These are phyloP conservation scores for Pyrochroa serraticornis DNA, from an alignment of 2,888 invertebrate species.

Conservation along the genomic window DNA sequence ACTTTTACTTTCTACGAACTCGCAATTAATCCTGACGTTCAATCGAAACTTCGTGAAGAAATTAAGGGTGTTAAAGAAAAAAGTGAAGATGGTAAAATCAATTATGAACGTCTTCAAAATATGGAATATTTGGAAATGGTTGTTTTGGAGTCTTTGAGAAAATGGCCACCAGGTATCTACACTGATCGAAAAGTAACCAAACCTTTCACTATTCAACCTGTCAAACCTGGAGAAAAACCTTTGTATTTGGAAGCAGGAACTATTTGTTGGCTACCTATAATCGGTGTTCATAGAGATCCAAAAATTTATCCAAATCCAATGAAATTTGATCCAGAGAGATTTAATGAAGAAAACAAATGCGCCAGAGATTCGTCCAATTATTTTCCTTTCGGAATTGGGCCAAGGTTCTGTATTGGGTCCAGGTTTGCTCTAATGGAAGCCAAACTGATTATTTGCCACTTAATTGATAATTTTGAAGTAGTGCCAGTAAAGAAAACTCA, in stretches of 20 bases:
- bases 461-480: constrained; percentile 25
- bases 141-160: constrained; percentile 59
- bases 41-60: constrained; percentile 35
- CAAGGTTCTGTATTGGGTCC: constrained; percentile 17
- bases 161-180: constrained; percentile 59
- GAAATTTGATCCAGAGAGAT: constrained; percentile 38
- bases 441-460: constrained; percentile 25
- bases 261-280: no score
- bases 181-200: constrained; percentile 60
- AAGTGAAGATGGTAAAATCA: background rate
- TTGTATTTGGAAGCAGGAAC: no score
- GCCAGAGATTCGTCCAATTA: no score
- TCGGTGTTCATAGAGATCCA: constrained; percentile 36
- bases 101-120: constrained; percentile 17
- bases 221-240: no score
- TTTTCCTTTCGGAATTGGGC: no score
- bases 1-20: background rate
- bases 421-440: constrained; percentile 30
- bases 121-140: constrained; percentile 41
- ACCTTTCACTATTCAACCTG: constrained; percentile 45
- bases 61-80: constrained; percentile 7
- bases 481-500: constrained; percentile 29
- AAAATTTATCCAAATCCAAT: constrained; percentile 52
- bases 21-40: background rate
- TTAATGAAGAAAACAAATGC: no score